Percentiles rank a stretch among this genome's conserved stretches.
Conservation (phyloP, 2,113 vertebrate genomes). For the Nipponia nippon region DNA sequence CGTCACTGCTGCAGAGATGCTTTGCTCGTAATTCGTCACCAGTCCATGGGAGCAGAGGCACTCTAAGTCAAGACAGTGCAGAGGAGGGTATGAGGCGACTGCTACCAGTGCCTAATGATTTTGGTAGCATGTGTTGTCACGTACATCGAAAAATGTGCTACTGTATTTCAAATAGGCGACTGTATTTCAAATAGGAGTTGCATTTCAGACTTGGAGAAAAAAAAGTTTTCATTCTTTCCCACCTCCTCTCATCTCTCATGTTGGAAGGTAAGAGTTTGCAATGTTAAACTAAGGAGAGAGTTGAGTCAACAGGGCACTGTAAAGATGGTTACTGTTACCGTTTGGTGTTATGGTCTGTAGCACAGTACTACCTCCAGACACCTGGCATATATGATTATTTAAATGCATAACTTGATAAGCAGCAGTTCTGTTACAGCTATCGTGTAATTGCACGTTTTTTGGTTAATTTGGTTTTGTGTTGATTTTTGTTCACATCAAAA, state of each 20-base stretch:
- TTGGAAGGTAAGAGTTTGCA: neutral
- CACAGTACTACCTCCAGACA: accelerated
- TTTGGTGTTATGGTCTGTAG: accelerated
- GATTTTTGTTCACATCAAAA: neutral
- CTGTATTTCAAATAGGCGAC: neutral
- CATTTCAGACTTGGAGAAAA: neutral
- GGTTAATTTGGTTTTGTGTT: neutral
- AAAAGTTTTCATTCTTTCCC: neutral
- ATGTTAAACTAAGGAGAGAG: neutral
- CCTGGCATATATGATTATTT: neutral
- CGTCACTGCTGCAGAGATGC: accelerated
- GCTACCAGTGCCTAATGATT: neutral
- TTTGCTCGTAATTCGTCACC: neutral
- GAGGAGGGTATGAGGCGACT: neutral
- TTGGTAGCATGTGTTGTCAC: neutral
- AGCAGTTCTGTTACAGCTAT: neutral
- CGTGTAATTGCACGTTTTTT: neutral
- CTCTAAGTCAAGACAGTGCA: neutral
- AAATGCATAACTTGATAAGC: accelerated
- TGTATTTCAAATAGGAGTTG: neutral
- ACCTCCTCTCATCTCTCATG: neutral
- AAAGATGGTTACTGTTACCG: accelerated
- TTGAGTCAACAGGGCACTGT: too few species aligned
- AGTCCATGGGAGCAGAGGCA: neutral
- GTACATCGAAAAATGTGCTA: neutral